Evolutionary conservation across 2,888 invertebrate genomes (phyloP), one percentile per base, ranked within the genome.

Genomic region (Chouioia cunea): DNA sequence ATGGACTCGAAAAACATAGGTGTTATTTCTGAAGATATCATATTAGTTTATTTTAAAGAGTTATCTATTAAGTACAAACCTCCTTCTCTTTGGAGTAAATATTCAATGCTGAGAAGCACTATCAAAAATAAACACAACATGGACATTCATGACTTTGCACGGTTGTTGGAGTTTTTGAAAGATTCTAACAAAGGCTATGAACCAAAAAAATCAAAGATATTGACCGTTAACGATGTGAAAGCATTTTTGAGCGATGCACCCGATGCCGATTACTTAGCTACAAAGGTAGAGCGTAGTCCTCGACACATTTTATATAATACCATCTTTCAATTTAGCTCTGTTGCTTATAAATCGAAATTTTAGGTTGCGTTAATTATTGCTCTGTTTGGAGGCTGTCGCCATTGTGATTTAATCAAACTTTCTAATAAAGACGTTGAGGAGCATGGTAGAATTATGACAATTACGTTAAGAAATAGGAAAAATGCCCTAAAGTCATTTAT

Each of bases 181-280:
- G 73, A 76, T 54, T 74, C 77, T 57, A 71, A 73, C 15, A 72
- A 74, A n/a, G 81, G 80, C 44, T 81, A 77, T 73, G 20, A 47
- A 54, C 65, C 77, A 50, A 81, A 81, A 73, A 79, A 80, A 73
- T 76, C 81, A 4, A 77, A 78, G 71, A 74, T 69, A 18, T 79
- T 82, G 16, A 75, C 79, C 15, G 68, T 76, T 23, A 73, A 77
- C 44, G 73, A 82, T 64, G 68, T 81, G n/a, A 70, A 75, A 23
- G 68, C 73, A 62, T 80, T 80, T 69, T 47, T 79, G 22, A 58
- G 62, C 15, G 69, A 76, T 50, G 79, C 79, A 36, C 77, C 77
- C 0, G 77, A 80, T 70, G 50, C 63, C n/a, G 23, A 74, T 56
- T 78, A 77, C 74, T 70, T 80, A 60, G 69, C 71, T n/a, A 75